phyloP scores from a whole-genome alignment of 2,888 invertebrate genomes.

The Watsonalla binaria region DNA sequence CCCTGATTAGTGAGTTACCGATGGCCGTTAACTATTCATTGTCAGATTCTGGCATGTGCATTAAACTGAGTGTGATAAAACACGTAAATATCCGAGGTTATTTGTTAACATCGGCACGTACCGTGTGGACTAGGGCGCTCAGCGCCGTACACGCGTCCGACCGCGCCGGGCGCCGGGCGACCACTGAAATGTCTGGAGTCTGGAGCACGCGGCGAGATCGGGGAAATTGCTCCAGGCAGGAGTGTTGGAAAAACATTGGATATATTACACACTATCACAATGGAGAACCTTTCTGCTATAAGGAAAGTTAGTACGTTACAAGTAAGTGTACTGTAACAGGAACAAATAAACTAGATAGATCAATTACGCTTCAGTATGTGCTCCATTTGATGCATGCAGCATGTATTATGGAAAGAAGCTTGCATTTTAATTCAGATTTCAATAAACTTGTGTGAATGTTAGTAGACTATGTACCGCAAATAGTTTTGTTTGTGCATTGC shows the following conservation, averaged over 20 bases:
- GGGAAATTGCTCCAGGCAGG: background rate
- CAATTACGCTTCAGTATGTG: too few species aligned
- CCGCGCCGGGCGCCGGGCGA: conserved; percentile 34
- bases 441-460: too few species aligned
- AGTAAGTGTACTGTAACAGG: too few species aligned
- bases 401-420: too few species aligned
- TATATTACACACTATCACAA: too few species aligned
- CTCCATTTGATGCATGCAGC: too few species aligned
- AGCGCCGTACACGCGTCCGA: conserved; percentile 26
- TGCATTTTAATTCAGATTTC: too few species aligned
- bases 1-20: background rate
- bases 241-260: background rate
- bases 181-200: conserved; percentile 6
- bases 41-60: background rate
- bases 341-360: too few species aligned
- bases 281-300: too few species aligned
- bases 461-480: too few species aligned
- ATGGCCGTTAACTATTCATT: background rate
- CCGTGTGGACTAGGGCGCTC: background rate
- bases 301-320: too few species aligned
- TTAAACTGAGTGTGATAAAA: background rate
- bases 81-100: background rate
- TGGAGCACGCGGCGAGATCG: background rate
- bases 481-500: background rate
- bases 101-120: background rate